Percentiles rank a stretch among this genome's conserved stretches.
phyloP scores from a whole-genome alignment of 2,888 invertebrate species.

The Tetragnatha montana region DNA sequence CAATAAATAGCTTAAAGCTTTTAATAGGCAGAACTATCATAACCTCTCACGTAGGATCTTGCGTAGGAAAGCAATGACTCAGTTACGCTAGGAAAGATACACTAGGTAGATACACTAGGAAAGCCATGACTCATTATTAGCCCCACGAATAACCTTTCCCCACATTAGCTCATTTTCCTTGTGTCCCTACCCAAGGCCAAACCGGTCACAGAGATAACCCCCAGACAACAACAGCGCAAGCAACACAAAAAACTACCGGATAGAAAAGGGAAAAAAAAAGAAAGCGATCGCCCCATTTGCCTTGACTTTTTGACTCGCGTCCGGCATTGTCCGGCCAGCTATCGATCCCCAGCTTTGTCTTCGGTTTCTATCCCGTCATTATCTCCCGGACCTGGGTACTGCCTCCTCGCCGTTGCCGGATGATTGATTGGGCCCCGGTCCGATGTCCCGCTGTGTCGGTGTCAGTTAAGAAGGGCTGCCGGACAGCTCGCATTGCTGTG shows the following conservation, averaged over 20 bases:
- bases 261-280: neutral
- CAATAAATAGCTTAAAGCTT: no score
- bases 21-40: no score
- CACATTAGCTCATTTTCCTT: neutral
- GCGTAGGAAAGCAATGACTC: no score
- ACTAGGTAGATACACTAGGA: no score
- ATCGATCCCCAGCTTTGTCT: constrained; percentile 66
- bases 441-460: constrained; percentile 41
- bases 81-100: no score
- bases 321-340: constrained; percentile 30
- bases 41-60: no score
- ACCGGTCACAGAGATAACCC: neutral
- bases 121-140: no score
- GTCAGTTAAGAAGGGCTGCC: constrained; percentile 28
- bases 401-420: constrained; percentile 55
- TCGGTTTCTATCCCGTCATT: constrained; percentile 63
- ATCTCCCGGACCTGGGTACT: constrained; percentile 36
- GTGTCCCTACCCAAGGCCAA: neutral
- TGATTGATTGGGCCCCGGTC: constrained; percentile 63
- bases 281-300: constrained; percentile 47
- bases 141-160: no score
- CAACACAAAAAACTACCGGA: no score
- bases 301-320: constrained; percentile 59
- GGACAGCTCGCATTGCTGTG: no score
- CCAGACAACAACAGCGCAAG: no score